Evolutionary conservation across 2,797 vertebrate genomes (phyloP), one percentile per base, ranked within the genome.

Genomic region (Falco peregrinus): DNA sequence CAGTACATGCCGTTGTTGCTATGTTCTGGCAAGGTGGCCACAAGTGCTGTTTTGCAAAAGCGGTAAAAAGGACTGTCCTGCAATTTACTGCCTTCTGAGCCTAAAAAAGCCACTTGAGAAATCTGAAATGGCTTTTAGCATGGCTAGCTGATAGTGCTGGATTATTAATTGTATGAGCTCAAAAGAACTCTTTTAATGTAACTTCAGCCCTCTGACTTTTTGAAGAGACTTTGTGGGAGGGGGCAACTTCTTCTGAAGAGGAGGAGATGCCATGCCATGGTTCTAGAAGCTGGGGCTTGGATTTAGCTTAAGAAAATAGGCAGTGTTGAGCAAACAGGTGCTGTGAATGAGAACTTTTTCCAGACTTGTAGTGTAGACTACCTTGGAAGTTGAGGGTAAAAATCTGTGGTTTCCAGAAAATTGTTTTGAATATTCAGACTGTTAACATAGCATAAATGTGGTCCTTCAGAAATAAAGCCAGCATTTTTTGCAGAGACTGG

Each of bases 1-100:
- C 16, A 4, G 17, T 3, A 5, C 31, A 1, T 45, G 4, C 24
- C 0, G 2, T 7, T 60, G 28, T 14, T 74, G 20, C 16, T 5
- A 1, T 5, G 11, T 39, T 77, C 45, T 57, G 35, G 14, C 6
- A 10, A 51, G 39, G 24, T 37, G 60, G 63, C 16, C 15, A 6
- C 41, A 59, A 73, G 5, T 13, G 39, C 39, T 59, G 10, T 37
- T 28, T 33, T 60, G 29, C 33, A 59, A 37, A 81, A 41, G 20
- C 13, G 7, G 13, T 48, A 31, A 25, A 51, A 63, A 69, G 12
- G 43, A 16, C 18, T 31, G 17, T 29, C 31, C 71, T 54, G 39
- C 21, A 50, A 26, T 51, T 83, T 59, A 15, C 67, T 91, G 53
- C 47, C 29, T 91, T 51, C 60, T 73, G 13, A 39, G 57, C 51